A percentile compares a stretch with the other conserved stretches of the same genome.
phyloP scores from a whole-genome alignment of 2,113 vertebrate genomes.

The Struthidea cinerea region DNA sequence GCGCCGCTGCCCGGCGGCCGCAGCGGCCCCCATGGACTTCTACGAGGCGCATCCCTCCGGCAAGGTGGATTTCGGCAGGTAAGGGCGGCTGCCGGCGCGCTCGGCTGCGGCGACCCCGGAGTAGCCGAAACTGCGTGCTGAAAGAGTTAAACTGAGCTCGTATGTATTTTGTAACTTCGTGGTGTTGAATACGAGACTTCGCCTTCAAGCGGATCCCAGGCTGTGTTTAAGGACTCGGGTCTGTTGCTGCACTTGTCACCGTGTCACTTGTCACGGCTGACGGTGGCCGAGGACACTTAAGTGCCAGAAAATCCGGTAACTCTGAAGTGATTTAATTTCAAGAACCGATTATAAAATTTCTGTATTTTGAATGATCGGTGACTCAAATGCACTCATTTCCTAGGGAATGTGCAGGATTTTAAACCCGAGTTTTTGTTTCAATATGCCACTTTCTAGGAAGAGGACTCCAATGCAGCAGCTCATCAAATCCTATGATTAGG shows the following conservation, averaged over 20 bases:
- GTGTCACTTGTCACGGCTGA: not conserved
- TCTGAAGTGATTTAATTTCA: not conserved
- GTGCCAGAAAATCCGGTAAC: not conserved
- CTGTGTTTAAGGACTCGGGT: fast-evolving
- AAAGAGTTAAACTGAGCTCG: not conserved
- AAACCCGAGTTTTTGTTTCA: not conserved
- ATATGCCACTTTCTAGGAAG: fast-evolving
- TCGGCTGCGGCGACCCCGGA: not conserved
- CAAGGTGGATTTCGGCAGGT: slow-evolving; percentile 56
- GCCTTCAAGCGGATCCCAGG: not conserved
- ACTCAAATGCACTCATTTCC: fast-evolving
- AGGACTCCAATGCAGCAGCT: not conserved
- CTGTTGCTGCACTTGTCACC: fast-evolving
- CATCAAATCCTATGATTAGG: too few relatives aligned
- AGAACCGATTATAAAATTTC: not conserved
- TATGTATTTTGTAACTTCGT: fast-evolving
- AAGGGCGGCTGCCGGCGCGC: not conserved
- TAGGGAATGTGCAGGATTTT: not conserved
- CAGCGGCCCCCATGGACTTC: slow-evolving; percentile 15
- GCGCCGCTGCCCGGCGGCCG: not conserved
- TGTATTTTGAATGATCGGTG: fast-evolving
- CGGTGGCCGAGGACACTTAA: fast-evolving
- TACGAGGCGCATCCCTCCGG: slow-evolving; percentile 24
- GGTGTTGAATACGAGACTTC: not conserved
- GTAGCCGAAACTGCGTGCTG: not conserved